Percentiles rank a stretch among this genome's conserved stretches.
These are phyloP conservation scores for Drosophila lacicola DNA, from an alignment of 2,888 invertebrate species.

Conservation along the genomic window DNA sequence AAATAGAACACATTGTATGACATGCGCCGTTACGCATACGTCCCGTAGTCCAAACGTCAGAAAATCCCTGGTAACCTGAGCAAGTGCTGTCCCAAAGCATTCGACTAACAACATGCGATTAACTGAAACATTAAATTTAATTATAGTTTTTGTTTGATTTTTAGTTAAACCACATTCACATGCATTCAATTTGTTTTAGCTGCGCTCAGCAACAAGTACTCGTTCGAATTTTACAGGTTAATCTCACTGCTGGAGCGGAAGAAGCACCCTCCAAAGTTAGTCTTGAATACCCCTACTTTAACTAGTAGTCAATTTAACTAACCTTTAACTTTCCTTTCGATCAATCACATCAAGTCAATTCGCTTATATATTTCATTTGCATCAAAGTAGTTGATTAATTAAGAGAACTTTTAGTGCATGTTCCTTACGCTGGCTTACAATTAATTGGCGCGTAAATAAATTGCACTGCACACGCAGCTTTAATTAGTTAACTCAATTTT, in stretches of 20 bases:
- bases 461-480: conserved; percentile 38
- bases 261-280: conserved; percentile 85
- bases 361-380: conserved; percentile 25
- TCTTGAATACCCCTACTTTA: conserved; percentile 70
- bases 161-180: conserved; percentile 18
- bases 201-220: conserved; percentile 26
- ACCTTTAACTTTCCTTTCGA: background rate
- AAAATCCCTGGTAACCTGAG: background rate
- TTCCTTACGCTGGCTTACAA: conserved; percentile 30
- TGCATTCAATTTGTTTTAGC: conserved; percentile 15
- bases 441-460: conserved; percentile 38
- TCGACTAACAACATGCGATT: conserved; percentile 20
- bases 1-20: conserved; percentile 41
- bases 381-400: conserved; percentile 28
- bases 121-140: background rate
- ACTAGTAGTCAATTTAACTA: conserved; percentile 30
- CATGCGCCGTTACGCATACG: conserved; percentile 52
- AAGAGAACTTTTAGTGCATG: conserved; percentile 41
- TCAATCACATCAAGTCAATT: conserved; percentile 7
- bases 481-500: conserved; percentile 21
- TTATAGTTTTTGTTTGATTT: background rate
- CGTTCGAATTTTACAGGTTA: conserved; percentile 83
- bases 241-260: conserved; percentile 85
- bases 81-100: conserved; percentile 19
- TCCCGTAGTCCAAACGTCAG: conserved; percentile 36